Conservation (phyloP, 1,140 invertebrate species). For the Ips nitidus region DNA sequence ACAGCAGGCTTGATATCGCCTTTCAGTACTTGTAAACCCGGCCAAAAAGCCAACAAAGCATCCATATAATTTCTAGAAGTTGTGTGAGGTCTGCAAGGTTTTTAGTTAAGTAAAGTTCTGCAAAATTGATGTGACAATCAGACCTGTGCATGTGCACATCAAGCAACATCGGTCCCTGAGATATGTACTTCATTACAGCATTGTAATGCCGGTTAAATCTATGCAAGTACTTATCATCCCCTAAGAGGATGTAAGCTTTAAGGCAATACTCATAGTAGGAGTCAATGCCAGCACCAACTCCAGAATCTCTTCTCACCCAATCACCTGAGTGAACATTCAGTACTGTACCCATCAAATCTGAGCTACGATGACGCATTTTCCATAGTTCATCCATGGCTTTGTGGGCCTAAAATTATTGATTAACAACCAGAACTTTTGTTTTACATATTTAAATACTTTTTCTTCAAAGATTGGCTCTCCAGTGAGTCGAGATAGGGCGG, state of each 20-base stretch:
- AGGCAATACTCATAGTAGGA: constrained; percentile 98
- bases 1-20: constrained; percentile 96
- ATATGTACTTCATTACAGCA: constrained; percentile 98
- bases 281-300: constrained; percentile 98
- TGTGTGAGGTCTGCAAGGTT: constrained; percentile 72
- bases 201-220: constrained; percentile 96
- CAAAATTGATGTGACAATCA: constrained; percentile 9
- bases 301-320: constrained; percentile 93
- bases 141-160: constrained; percentile 96
- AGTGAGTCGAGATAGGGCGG: constrained; percentile 88
- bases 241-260: constrained; percentile 85
- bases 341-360: constrained; percentile 91
- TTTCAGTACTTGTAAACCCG: constrained; percentile 90
- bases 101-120: not conserved
- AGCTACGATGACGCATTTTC: constrained; percentile 88
- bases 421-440: constrained; percentile 1
- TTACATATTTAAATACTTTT: constrained; percentile 55
- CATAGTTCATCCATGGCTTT: constrained; percentile 96
- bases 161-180: constrained; percentile 90
- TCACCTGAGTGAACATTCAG: constrained; percentile 96
- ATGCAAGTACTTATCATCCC: constrained; percentile 86
- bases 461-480: constrained; percentile 93
- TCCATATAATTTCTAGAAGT: constrained; percentile 98
- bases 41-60: constrained; percentile 96
- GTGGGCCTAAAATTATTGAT: constrained; percentile 61